phyloP scores from a whole-genome alignment of 2,888 invertebrate genomes.

The Drosophila quasianomalipes region DNA sequence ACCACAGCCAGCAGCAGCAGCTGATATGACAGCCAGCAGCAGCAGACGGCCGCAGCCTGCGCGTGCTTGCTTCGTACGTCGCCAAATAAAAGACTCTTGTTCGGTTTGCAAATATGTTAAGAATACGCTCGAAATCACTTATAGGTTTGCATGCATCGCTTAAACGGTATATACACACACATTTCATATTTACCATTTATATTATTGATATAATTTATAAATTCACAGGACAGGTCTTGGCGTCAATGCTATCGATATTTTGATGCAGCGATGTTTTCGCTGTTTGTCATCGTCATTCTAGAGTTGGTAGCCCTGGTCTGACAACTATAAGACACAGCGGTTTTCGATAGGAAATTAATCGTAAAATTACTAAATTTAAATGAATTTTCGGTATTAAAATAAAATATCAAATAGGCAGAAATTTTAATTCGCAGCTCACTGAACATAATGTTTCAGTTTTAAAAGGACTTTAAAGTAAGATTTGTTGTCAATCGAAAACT shows the following conservation, averaged over 20 bases:
- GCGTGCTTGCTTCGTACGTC: constrained; percentile 67
- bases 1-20: constrained; percentile 44
- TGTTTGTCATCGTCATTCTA: constrained; percentile 6
- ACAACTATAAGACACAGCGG: background rate
- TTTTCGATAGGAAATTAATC: constrained; percentile 14
- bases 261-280: constrained; percentile 30
- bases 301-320: constrained; percentile 8
- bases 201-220: constrained; percentile 40
- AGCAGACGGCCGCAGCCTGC: constrained; percentile 53
- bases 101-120: background rate
- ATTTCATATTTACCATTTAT: constrained; percentile 52
- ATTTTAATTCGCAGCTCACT: background rate
- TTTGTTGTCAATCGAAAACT: background rate
- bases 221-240: constrained; percentile 48
- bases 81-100: constrained; percentile 16
- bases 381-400: background rate
- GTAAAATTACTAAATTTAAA: background rate
- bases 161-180: background rate
- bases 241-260: constrained; percentile 50
- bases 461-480: background rate
- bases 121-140: background rate
- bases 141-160: background rate
- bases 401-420: background rate
- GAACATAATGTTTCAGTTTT: background rate
- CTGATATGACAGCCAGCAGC: constrained; percentile 52